Evolutionary conservation across 2,888 invertebrate genomes (phyloP).

Genomic region (Drosophila tanythrix): DNA sequence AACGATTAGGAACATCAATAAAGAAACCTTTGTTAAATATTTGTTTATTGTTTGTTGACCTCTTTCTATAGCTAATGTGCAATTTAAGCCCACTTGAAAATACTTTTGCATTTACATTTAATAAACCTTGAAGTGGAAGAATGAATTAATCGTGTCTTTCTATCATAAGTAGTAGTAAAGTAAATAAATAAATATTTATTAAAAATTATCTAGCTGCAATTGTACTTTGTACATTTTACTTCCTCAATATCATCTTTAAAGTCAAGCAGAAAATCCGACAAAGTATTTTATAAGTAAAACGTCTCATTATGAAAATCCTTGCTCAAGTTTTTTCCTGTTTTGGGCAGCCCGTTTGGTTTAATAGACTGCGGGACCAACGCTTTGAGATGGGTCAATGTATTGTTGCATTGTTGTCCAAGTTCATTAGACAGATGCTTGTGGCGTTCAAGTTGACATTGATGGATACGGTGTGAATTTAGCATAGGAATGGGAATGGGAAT

Average conservation of each 20-base stretch:
- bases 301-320: neutral
- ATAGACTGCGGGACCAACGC: constrained; percentile 5
- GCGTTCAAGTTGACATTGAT: constrained; percentile 47
- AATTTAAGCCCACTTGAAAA: neutral
- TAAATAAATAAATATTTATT: neutral
- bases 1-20: neutral
- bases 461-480: constrained; percentile 23
- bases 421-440: constrained; percentile 41
- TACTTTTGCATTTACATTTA: neutral
- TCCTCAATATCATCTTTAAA: neutral
- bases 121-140: neutral
- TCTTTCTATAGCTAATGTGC: neutral
- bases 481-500: constrained; percentile 8
- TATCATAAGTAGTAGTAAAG: neutral
- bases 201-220: neutral
- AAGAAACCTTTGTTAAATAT: neutral
- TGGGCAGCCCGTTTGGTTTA: constrained; percentile 12
- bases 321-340: constrained; percentile 1
- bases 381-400: constrained; percentile 38
- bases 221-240: neutral
- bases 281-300: neutral
- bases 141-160: accelerated
- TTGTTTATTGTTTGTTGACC: neutral
- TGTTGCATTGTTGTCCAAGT: constrained; percentile 35
- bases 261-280: neutral